phyloP scores from a whole-genome alignment of 2,797 vertebrate genomes.

The Graptemys geographica region DNA sequence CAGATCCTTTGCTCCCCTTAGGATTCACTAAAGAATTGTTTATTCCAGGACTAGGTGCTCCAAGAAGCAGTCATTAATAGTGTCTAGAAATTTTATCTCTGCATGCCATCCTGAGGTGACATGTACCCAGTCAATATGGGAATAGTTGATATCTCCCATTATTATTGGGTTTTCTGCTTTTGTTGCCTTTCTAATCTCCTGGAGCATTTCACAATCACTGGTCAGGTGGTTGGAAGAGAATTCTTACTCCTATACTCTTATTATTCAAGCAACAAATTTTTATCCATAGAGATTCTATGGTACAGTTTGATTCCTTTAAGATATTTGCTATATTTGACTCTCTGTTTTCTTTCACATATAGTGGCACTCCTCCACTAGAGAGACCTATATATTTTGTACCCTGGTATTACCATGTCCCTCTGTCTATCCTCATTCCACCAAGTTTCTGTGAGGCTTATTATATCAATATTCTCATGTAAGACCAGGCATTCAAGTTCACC shows the following conservation, averaged over 20 bases:
- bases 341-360: not conserved
- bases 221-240: not conserved
- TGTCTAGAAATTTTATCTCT: not conserved
- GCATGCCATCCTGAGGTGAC: not conserved
- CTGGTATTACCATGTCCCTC: not conserved
- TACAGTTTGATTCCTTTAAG: not conserved
- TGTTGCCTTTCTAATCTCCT: not conserved
- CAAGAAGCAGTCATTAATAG: not conserved
- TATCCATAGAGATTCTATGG: not conserved
- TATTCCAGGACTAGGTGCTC: not conserved
- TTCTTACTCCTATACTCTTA: not conserved
- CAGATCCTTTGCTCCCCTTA: not conserved
- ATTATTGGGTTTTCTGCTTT: not conserved
- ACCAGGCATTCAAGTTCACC: not conserved
- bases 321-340: not conserved
- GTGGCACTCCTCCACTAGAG: not conserved
- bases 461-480: not conserved
- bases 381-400: not conserved
- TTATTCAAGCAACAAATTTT: not conserved
- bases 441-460: not conserved
- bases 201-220: not conserved
- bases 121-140: not conserved
- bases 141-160: not conserved
- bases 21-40: not conserved
- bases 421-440: not conserved